Conservation (phyloP, 2,888 invertebrate species). For the Ecdyonurus torrentis region DNA sequence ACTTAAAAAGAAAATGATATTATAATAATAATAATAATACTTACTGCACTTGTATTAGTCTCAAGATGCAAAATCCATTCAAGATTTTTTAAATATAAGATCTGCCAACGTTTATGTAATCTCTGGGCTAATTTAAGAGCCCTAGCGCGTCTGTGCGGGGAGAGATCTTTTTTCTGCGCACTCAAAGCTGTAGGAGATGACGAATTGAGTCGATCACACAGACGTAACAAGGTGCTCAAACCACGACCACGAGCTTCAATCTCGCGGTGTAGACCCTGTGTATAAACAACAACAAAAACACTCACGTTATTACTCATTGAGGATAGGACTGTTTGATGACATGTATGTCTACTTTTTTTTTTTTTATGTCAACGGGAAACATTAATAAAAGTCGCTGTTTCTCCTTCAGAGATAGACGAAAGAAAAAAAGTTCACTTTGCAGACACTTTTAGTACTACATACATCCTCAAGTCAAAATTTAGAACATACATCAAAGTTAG, state of each 20-base stretch:
- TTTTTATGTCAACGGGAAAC: too few relatives aligned
- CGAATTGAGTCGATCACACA: constrained; percentile 38
- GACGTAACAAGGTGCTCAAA: constrained; percentile 58
- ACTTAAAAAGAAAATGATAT: too few relatives aligned
- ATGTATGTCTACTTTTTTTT: too few relatives aligned
- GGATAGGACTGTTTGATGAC: too few relatives aligned
- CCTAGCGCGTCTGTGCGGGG: not conserved
- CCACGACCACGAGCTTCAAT: constrained; percentile 82
- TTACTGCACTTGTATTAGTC: not conserved
- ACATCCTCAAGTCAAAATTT: too few relatives aligned
- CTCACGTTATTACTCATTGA: too few relatives aligned
- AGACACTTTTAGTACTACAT: too few relatives aligned
- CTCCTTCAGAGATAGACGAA: too few relatives aligned
- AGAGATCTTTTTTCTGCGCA: not conserved
- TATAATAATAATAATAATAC: not conserved
- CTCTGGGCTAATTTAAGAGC: constrained; percentile 42
- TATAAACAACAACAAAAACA: too few relatives aligned
- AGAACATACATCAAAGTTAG: too few relatives aligned
- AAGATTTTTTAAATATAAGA: constrained; percentile 70
- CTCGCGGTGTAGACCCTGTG: constrained; percentile 79
- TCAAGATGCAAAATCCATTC: constrained; percentile 42
- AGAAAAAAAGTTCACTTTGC: too few relatives aligned
- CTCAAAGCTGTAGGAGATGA: not conserved
- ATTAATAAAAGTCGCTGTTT: too few relatives aligned
- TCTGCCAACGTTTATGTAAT: constrained; percentile 78